Evolutionary conservation across 2,888 invertebrate genomes (phyloP).

Genomic region (Andrena chrysosceles): DNA sequence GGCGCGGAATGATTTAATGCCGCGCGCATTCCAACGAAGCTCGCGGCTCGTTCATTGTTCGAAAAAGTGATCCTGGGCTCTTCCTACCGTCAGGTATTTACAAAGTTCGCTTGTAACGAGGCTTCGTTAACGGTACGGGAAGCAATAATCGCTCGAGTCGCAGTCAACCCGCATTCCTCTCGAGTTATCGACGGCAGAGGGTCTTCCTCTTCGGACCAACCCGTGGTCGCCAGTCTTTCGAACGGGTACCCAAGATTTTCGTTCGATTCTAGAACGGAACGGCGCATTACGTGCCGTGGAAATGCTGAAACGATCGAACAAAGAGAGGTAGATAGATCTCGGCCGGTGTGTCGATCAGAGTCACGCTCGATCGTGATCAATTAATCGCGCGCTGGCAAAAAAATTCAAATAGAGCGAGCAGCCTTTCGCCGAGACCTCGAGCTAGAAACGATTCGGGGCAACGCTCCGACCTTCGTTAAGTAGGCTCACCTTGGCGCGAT

Average conservation of each 20-base stretch:
- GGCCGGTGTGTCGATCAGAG: conserved; percentile 18
- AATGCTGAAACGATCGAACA: background rate
- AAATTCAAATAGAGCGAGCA: conserved; percentile 48
- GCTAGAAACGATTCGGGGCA: conserved; percentile 50
- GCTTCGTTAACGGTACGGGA: conserved; percentile 67
- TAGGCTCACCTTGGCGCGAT: conserved; percentile 51
- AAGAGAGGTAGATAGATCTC: conserved; percentile 14
- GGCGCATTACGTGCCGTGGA: background rate
- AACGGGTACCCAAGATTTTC: conserved; percentile 27
- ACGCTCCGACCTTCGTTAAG: conserved; percentile 56
- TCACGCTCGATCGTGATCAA: conserved; percentile 49
- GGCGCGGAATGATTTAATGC: conserved; percentile 54
- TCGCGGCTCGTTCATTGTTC: conserved; percentile 44
- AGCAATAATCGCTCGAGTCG: conserved; percentile 62
- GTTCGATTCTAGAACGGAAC: background rate
- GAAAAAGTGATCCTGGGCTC: conserved; percentile 57
- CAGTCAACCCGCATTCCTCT: conserved; percentile 59
- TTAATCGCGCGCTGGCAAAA: conserved; percentile 41
- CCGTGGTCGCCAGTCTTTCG: conserved; percentile 8
- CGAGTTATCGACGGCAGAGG: conserved; percentile 44
- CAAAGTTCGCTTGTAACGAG: conserved; percentile 65
- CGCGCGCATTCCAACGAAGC: conserved; percentile 50
- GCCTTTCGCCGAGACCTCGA: conserved; percentile 56
- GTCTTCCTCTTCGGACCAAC: background rate
- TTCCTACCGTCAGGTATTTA: conserved; percentile 53